Percentiles rank a stretch among this genome's conserved stretches.
Conservation (phyloP, 2,113 vertebrate species). For the Cervus canadensis region DNA sequence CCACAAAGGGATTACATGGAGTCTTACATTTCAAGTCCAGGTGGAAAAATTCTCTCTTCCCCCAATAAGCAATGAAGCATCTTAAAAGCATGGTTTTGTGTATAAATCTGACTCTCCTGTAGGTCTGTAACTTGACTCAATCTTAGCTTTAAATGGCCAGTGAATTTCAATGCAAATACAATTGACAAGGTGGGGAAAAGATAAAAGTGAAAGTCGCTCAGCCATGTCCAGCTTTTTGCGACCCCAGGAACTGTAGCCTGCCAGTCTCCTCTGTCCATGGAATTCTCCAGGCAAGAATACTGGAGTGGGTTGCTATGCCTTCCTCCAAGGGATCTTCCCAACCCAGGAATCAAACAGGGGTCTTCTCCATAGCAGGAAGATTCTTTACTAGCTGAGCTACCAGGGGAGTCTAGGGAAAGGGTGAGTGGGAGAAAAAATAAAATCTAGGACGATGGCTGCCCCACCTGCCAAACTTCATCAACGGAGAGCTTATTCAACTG, state of each 20-base stretch:
- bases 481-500: neutral
- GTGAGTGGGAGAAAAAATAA: neutral
- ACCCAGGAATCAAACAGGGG: neutral
- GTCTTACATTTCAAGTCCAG: neutral
- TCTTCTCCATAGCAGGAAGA: neutral
- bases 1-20: neutral
- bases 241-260: neutral
- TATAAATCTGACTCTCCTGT: neutral
- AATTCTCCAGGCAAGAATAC: neutral
- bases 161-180: slow-evolving; percentile 51
- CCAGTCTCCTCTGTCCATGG: neutral
- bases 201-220: neutral
- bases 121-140: neutral
- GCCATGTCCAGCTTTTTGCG: neutral
- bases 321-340: neutral
- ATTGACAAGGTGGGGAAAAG: neutral
- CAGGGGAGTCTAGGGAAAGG: neutral
- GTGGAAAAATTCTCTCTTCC: neutral
- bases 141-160: neutral
- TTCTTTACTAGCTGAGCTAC: neutral
- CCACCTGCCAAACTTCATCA: neutral
- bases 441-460: neutral
- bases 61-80: neutral
- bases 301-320: neutral
- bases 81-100: neutral